Evolutionary conservation across 2,113 vertebrate genomes (phyloP).

Genomic region (Cardinalis cardinalis): DNA sequence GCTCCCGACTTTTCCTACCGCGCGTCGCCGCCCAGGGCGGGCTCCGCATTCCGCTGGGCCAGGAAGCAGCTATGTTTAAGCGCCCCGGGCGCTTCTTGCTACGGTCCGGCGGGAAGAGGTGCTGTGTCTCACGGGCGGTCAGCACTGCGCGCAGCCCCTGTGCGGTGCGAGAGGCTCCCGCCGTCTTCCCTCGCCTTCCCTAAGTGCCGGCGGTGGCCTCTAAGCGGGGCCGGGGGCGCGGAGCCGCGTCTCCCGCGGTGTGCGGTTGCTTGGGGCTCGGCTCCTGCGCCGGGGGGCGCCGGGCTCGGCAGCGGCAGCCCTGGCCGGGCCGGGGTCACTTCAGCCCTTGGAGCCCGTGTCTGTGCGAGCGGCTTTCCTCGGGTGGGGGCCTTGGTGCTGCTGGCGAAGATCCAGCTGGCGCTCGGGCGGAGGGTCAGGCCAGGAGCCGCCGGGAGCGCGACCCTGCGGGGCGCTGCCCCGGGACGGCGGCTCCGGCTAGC

Average conservation of each 20-base stretch:
- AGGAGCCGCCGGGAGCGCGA: background rate
- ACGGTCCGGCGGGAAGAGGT: background rate
- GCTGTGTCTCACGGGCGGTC: too few relatives aligned
- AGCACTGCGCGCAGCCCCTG: background rate
- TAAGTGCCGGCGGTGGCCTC: background rate
- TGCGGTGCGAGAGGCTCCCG: background rate
- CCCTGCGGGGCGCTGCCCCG: too few relatives aligned
- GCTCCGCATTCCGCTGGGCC: background rate
- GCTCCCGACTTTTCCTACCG: background rate
- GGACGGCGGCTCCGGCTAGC: background rate
- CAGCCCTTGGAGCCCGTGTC: background rate
- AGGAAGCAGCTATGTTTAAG: too few relatives aligned
- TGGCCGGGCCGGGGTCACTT: too few relatives aligned
- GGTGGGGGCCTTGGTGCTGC: background rate
- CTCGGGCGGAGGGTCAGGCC: background rate
- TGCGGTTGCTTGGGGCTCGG: background rate
- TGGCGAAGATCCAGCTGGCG: background rate
- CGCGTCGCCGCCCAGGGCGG: too few relatives aligned
- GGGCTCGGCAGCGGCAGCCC: background rate
- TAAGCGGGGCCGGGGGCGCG: background rate
- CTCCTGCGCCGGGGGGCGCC: accelerated
- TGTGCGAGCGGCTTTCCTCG: background rate
- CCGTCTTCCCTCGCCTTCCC: background rate
- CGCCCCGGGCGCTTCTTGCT: background rate
- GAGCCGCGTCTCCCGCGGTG: accelerated